Evolutionary conservation across 2,113 vertebrate species (phyloP).

Genomic region (Nycticryphes semicollaris): DNA sequence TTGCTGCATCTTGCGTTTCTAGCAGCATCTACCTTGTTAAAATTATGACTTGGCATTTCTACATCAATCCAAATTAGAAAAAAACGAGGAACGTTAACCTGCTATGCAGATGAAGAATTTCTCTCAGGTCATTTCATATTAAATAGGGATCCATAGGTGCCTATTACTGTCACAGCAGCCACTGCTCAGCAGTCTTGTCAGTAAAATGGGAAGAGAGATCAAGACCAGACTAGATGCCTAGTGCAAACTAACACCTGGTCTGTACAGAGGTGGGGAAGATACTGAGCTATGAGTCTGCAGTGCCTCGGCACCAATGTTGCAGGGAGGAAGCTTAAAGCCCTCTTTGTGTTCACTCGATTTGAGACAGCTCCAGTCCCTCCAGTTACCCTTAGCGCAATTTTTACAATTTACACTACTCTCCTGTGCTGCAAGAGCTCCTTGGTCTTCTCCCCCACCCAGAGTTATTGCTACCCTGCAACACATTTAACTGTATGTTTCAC

Average conservation of each 20-base stretch:
- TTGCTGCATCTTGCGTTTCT: background rate
- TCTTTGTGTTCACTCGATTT: rapidly evolving
- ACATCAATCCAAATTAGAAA: background rate
- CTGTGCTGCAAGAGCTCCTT: background rate
- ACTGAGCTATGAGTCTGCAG: background rate
- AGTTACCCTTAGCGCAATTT: background rate
- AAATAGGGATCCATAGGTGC: background rate
- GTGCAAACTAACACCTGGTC: background rate
- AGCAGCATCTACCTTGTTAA: background rate
- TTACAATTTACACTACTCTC: background rate
- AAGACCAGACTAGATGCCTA: background rate
- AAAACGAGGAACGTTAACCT: background rate
- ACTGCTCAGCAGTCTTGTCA: background rate
- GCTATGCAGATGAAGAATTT: background rate
- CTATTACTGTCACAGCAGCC: background rate
- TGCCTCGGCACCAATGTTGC: background rate
- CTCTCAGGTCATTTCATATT: background rate
- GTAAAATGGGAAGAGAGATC: background rate
- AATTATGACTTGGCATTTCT: background rate
- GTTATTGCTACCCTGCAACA: background rate
- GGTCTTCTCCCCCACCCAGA: background rate
- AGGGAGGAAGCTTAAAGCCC: background rate
- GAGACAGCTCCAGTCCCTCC: background rate
- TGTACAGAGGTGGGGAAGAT: background rate
- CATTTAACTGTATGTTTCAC: background rate